Evolutionary conservation across 2,797 vertebrate species (phyloP), one percentile per base, ranked within the genome.

Genomic region (Sphaeramia orbicularis): DNA sequence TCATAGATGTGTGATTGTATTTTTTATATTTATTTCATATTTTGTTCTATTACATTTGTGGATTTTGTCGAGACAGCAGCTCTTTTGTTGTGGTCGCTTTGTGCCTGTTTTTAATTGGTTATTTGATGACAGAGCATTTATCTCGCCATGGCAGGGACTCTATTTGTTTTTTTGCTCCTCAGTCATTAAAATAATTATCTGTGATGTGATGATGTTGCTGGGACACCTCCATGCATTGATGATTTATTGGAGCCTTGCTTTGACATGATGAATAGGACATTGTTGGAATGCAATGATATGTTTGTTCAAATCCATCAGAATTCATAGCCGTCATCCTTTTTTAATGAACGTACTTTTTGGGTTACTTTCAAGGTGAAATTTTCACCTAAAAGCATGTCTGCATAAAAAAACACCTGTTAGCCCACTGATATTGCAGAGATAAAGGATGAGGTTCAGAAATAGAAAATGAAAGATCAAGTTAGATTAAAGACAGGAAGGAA

Each of bases 331-430:
- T 1, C 1, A 14, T 0, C 8, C 3, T 19, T 12, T 10, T 30
- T 58, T 24, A 32, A 60, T 14, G 7, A 32, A 19, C 38, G 4
- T 48, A 35, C 15, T 14, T 37, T 2, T 24, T 71, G 32, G 42
- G 2, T 32, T 14, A 8, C 7, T 21, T 11, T 27, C 16, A 58
- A 55, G 27, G 13, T 37, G 10, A 44, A 49, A 12, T 32, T 55
- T 7, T 8, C n/a, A 16, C 3, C 32, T 3, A 8, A 15, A 36
- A 54, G n/a, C 51, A 48, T 43, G 24, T 43, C 30, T 18, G 16
- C 9, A n/a, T 12, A 14, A 6, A 18, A 42, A 2, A 16, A 45
- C 74, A 83, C 70, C 72, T 84, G 74, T 74, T 76, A 67, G 61
- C 53, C 19, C 49, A 45, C 19, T 47, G 13, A 48, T 47, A 19